phyloP scores from a whole-genome alignment of 2,888 invertebrate genomes.

The Chrysina gloriosa region DNA sequence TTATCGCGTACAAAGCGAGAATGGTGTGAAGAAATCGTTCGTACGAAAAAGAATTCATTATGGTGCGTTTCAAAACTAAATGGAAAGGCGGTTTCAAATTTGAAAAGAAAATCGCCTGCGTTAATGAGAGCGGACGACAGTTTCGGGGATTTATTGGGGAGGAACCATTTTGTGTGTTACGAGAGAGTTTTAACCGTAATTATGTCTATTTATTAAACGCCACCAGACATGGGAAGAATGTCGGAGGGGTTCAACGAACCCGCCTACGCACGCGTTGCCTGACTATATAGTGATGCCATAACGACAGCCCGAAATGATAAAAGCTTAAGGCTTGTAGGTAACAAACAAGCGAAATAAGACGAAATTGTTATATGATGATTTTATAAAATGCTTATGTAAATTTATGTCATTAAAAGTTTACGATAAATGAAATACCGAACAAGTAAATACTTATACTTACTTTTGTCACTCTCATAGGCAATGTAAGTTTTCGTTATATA shows the following conservation, averaged over 20 bases:
- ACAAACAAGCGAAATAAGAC: no score
- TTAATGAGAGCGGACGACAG: constrained; percentile 20
- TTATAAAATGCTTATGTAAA: no score
- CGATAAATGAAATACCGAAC: no score
- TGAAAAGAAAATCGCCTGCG: constrained; percentile 4
- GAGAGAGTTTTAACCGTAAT: constrained; percentile 6
- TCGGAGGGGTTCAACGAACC: constrained; percentile 1
- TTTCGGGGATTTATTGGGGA: constrained; percentile 13
- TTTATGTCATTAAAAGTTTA: no score
- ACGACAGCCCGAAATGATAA: no score
- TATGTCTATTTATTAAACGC: constrained; percentile 23
- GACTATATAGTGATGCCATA: neutral
- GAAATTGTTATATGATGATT: no score
- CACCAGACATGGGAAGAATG: constrained; percentile 22
- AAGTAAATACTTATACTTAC: no score
- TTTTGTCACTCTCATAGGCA: no score
- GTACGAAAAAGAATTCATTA: constrained; percentile 20
- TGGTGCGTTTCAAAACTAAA: neutral
- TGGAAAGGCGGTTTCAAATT: neutral
- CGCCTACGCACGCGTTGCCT: neutral
- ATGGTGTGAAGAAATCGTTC: constrained; percentile 6
- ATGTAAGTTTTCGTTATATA: no score
- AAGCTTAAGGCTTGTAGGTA: no score
- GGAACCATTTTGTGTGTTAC: constrained; percentile 6
- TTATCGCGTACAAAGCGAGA: constrained; percentile 5